Evolutionary conservation across 2,888 invertebrate genomes (phyloP).

Genomic region (Leucophenga maculata): DNA sequence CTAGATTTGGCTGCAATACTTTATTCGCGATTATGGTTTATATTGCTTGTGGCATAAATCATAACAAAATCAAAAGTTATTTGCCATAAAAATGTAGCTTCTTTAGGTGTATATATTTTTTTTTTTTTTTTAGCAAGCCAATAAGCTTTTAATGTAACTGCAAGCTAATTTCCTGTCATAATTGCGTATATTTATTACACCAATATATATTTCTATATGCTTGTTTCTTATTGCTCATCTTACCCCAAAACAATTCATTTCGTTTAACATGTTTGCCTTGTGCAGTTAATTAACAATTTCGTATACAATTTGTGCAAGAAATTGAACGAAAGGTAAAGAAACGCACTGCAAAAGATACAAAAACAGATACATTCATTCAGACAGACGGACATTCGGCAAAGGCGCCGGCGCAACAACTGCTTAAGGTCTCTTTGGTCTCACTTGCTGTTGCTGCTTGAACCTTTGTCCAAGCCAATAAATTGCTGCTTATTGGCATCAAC

Average conservation of each 20-base stretch:
- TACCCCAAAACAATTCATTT: neutral
- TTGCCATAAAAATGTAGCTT: too few species aligned
- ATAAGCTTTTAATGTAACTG: too few species aligned
- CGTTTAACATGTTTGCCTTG: conserved; percentile 4
- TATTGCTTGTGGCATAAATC: too few species aligned
- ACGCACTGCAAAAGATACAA: neutral
- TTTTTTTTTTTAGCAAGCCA: too few species aligned
- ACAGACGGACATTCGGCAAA: neutral
- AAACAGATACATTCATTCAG: neutral
- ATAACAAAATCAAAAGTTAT: too few species aligned
- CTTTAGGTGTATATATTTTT: too few species aligned
- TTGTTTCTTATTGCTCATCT: conserved; percentile 11
- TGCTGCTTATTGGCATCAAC: conserved; percentile 16
- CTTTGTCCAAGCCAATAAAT: conserved; percentile 17
- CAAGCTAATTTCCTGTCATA: conserved; percentile 10
- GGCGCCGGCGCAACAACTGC: conserved; percentile 18
- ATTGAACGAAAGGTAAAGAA: neutral
- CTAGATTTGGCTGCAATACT: too few species aligned
- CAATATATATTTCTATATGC: conserved; percentile 9
- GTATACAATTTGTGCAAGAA: too few species aligned
- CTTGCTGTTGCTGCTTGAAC: conserved; percentile 3
- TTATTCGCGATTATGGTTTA: too few species aligned
- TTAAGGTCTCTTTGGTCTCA: conserved; percentile 15
- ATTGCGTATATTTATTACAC: conserved; percentile 5
- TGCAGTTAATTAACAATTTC: conserved; percentile 13